Percentiles rank a stretch among this genome's conserved stretches.
Conservation (phyloP, 1,140 invertebrate genomes). For the Druon quercuslanigerum region DNA sequence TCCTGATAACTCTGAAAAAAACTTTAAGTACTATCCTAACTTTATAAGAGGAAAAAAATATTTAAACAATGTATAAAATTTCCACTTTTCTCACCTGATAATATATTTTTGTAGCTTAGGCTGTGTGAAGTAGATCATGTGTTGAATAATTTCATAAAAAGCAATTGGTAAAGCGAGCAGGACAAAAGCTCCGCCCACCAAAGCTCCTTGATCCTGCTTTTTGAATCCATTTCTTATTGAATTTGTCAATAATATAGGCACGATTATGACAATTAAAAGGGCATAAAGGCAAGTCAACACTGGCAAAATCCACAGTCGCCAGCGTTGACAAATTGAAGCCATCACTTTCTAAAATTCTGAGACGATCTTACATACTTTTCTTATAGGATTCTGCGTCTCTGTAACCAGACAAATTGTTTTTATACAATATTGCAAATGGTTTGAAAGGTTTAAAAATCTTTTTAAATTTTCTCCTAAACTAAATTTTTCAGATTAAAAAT, state of each 20-base stretch:
- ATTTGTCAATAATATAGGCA: constrained; percentile 88
- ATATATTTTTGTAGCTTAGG: constrained; percentile 96
- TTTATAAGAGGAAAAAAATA: too few species aligned
- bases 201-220: constrained; percentile 84
- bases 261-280: constrained; percentile 86
- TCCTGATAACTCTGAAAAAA: too few species aligned
- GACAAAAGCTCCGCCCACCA: constrained; percentile 94
- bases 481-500: too few species aligned
- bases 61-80: constrained; percentile 29
- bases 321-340: constrained; percentile 79
- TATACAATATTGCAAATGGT: constrained; percentile 1
- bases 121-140: constrained; percentile 95
- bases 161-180: constrained; percentile 93
- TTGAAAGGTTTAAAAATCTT: neutral
- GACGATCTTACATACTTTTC: constrained; percentile 51
- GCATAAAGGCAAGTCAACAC: constrained; percentile 87
- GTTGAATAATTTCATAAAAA: constrained; percentile 95
- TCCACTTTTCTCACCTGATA: constrained; percentile 81
- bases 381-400: constrained; percentile 30
- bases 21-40: too few species aligned
- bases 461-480: too few species aligned
- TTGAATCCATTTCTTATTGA: constrained; percentile 84
- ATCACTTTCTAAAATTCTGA: constrained; percentile 54
- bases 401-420: constrained; percentile 10
- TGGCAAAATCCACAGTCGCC: constrained; percentile 93